Evolutionary conservation across 2,113 vertebrate species (phyloP), one percentile per base, ranked within the genome.

Genomic region (Pogona vitticeps): DNA sequence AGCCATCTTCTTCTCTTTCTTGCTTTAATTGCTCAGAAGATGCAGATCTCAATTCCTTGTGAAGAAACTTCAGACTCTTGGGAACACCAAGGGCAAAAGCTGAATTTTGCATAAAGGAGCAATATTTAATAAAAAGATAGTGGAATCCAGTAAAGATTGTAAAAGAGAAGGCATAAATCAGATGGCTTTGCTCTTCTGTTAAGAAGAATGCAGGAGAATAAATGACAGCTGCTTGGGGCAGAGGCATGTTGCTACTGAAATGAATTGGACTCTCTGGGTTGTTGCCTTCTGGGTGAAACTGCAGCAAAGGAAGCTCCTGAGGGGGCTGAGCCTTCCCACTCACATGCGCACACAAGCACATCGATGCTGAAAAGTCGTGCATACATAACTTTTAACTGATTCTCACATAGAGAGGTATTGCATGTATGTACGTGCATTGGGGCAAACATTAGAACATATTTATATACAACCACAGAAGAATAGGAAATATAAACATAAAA

Each of bases 141-240:
- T 56, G 72, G 15, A 40, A 86, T 84, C 23, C 76, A 36, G 72
- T 33, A 59, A 59, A n/a, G 77, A 40, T 67, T 82, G n/a, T 70
- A 59, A 80, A 88, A 88, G 77, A 84, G 78, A 81, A 61, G 68
- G 88, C 42, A 70, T 88, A 72, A 89, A 86, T 92, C 88, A 85
- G 83, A 36, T 6, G 46, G 26, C 15, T 36, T 83, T 21, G 46
- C 52, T 85, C 79, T 56, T 72, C 72, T 0, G 79, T 71, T n/a
- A 40, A 77, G 88, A 77, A 63, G 80, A 56, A 89, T 36, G 40
- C 7, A n/a, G 56, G 33, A 65, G 23, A 38, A 31, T 71, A 15
- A 82, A 31, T 63, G 83, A 77, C 79, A 38, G 83, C 52, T 1
- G 65, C 65, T 58, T 7, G 56, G 52, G 56, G 72, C 77, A 38